Evolutionary conservation across 1,140 invertebrate genomes (phyloP).

Genomic region (Rhopalosiphum maidis): DNA sequence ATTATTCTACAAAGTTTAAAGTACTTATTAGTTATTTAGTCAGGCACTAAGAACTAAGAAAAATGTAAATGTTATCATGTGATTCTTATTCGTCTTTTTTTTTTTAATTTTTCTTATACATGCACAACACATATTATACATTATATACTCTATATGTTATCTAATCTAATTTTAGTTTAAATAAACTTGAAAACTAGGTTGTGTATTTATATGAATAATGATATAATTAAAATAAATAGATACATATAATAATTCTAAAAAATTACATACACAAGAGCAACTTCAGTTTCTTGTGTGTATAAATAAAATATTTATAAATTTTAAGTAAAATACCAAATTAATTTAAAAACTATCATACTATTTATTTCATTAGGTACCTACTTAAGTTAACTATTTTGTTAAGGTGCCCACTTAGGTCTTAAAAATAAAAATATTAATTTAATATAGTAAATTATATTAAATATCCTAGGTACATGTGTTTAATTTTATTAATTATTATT

Average conservation of each 20-base stretch:
- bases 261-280: background rate
- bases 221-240: background rate
- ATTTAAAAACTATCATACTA: too few species aligned
- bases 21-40: too few species aligned
- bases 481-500: background rate
- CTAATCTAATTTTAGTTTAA: slow-evolving; percentile 18
- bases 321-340: too few species aligned
- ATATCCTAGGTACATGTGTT: background rate
- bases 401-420: background rate
- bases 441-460: background rate
- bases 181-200: background rate
- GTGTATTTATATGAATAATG: background rate
- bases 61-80: too few species aligned
- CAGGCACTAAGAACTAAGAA: too few species aligned
- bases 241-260: background rate
- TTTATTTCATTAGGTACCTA: background rate
- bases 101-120: too few species aligned
- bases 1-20: background rate
- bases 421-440: too few species aligned
- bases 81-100: too few species aligned
- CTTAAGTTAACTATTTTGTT: background rate
- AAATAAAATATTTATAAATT: too few species aligned
- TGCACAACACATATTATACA: too few species aligned
- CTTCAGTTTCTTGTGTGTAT: background rate
- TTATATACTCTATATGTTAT: background rate